Evolutionary conservation across 2,888 invertebrate genomes (phyloP).

Genomic region (Nesidiocoris tenuis): DNA sequence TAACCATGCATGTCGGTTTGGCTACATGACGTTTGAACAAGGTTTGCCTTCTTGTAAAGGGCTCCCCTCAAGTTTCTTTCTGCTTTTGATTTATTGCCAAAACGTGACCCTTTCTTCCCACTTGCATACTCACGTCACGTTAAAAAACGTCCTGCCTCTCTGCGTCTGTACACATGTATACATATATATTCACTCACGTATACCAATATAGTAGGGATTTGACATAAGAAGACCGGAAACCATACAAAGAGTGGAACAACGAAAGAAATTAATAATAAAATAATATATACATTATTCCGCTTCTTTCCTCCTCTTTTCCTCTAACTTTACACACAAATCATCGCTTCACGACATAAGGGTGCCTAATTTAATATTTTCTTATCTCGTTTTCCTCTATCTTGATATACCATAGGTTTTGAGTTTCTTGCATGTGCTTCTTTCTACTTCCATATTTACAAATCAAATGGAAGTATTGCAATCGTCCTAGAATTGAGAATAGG

Average conservation of each 20-base stretch:
- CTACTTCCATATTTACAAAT: too few species aligned
- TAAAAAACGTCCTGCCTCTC: neutral
- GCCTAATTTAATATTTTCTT: neutral
- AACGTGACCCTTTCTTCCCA: neutral
- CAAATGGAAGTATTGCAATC: too few species aligned
- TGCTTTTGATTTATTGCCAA: neutral
- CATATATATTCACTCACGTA: neutral
- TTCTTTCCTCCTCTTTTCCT: neutral
- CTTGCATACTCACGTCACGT: neutral
- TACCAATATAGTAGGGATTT: constrained; percentile 4
- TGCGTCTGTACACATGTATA: neutral
- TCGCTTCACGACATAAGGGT: neutral
- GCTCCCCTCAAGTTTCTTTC: neutral
- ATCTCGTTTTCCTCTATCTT: neutral
- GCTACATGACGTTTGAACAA: neutral
- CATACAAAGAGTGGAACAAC: neutral
- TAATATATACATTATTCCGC: constrained; percentile 19
- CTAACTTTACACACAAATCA: neutral
- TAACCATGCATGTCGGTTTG: too few species aligned
- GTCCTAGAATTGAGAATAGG: too few species aligned
- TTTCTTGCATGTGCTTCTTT: neutral
- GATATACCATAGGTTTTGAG: neutral
- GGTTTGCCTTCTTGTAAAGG: neutral
- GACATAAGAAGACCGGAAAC: constrained; percentile 10
- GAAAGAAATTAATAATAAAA: constrained; percentile 32